Conservation (phyloP, 2,888 invertebrate genomes). For the Mimumesa dahlbomi region DNA sequence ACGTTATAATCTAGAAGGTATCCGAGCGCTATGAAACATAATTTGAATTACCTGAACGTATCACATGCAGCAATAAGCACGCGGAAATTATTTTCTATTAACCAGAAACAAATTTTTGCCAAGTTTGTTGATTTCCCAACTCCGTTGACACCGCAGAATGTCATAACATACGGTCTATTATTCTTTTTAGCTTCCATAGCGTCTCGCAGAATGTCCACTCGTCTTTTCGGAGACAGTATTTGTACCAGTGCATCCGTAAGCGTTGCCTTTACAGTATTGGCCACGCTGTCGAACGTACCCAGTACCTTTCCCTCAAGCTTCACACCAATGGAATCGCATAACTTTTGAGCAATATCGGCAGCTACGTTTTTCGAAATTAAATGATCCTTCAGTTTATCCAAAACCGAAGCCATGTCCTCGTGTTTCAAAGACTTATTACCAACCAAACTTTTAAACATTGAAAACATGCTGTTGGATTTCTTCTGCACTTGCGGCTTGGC, state of each 20-base stretch:
- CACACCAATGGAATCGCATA: conserved; percentile 95
- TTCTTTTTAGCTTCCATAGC: conserved; percentile 93
- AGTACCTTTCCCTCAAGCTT: conserved; percentile 95
- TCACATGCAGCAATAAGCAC: conserved; percentile 99
- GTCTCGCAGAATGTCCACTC: conserved; percentile 98
- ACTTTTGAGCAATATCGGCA: conserved; percentile 94
- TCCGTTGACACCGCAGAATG: conserved; percentile 99
- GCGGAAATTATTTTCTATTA: conserved; percentile 97
- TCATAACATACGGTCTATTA: conserved; percentile 95
- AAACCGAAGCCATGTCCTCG: conserved; percentile 90
- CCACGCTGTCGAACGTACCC: conserved; percentile 97
- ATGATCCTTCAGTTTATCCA: conserved; percentile 97
- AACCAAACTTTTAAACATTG: conserved; percentile 93
- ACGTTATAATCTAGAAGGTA: too few relatives aligned
- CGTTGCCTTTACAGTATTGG: conserved; percentile 92
- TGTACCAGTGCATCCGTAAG: conserved; percentile 95
- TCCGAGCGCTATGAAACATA: too few relatives aligned
- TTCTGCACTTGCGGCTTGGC: conserved; percentile 69
- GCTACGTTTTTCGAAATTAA: conserved; percentile 99
- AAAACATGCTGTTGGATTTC: conserved; percentile 86
- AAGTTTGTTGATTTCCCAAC: conserved; percentile 99
- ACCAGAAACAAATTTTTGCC: conserved; percentile 99
- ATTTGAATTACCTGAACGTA: conserved; percentile 86
- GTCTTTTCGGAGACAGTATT: conserved; percentile 95
- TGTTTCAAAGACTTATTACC: conserved; percentile 92